phyloP scores from a whole-genome alignment of 2,797 vertebrate species.

The Malurus splendens region DNA sequence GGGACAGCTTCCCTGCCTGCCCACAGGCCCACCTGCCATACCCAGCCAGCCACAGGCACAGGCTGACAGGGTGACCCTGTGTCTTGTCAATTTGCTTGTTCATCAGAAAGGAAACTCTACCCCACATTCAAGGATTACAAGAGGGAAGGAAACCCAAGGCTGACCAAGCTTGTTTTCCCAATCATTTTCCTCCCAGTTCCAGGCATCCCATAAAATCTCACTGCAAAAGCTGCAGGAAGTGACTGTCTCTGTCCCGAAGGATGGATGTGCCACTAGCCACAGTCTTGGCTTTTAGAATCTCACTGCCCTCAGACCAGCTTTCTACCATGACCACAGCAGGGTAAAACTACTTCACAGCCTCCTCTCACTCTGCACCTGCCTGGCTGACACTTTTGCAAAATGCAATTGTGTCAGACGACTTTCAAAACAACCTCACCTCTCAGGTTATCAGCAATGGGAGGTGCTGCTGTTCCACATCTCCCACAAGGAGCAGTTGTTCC shows the following conservation, averaged over 20 bases:
- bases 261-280: background rate
- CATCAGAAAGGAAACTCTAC: constrained; percentile 24
- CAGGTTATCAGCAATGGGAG: rapidly evolving
- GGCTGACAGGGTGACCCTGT: background rate
- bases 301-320: background rate
- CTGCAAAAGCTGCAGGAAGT: background rate
- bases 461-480: background rate
- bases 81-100: background rate
- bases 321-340: background rate
- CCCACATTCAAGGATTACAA: background rate
- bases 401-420: background rate
- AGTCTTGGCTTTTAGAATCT: background rate
- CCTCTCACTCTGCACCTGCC: background rate
- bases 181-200: background rate
- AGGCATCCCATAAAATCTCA: background rate
- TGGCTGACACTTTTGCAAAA: background rate
- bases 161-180: background rate
- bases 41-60: background rate
- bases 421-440: background rate
- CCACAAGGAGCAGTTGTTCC: background rate
- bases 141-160: background rate
- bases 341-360: background rate
- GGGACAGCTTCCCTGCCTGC: background rate
- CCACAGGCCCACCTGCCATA: background rate
- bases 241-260: background rate